These are phyloP conservation scores for Orchestia grillus DNA, from an alignment of 1,140 invertebrate genomes.

Conservation along the genomic window DNA sequence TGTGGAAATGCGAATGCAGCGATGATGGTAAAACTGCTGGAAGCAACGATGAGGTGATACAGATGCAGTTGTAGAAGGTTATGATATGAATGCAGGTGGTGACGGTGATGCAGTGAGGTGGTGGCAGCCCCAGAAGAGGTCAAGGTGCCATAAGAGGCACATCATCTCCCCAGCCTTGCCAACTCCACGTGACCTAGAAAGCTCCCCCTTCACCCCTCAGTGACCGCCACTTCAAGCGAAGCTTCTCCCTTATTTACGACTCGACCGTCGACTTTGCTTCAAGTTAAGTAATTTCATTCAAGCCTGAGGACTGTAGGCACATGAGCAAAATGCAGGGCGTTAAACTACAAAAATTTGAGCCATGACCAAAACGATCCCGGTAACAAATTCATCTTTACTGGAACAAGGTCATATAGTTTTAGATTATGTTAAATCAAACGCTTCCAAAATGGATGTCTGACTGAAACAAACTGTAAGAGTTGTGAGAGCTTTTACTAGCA, in stretches of 20 bases:
- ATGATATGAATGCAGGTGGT: neutral
- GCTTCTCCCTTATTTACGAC: neutral
- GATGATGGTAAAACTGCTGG: neutral
- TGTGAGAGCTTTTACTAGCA: neutral
- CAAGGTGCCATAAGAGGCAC: neutral
- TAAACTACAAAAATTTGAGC: neutral
- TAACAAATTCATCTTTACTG: too few species aligned
- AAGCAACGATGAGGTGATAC: neutral
- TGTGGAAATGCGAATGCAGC: too few species aligned
- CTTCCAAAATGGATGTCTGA: neutral
- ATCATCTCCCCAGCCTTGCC: neutral
- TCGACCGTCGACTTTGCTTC: neutral
- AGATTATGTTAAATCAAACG: too few species aligned
- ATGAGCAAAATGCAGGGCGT: neutral
- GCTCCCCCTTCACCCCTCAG: too few species aligned
- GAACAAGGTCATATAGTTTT: too few species aligned
- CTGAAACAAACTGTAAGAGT: neutral
- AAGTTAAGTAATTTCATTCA: neutral
- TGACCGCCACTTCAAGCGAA: neutral
- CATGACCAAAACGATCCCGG: too few species aligned
- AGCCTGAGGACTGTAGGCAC: neutral
- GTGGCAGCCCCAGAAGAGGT: neutral
- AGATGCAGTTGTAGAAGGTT: neutral
- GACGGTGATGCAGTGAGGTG: neutral
- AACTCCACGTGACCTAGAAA: neutral